Evolutionary conservation across 1,140 invertebrate genomes (phyloP), one percentile per base, ranked within the genome.

Genomic region (Monomorium pharaonis): DNA sequence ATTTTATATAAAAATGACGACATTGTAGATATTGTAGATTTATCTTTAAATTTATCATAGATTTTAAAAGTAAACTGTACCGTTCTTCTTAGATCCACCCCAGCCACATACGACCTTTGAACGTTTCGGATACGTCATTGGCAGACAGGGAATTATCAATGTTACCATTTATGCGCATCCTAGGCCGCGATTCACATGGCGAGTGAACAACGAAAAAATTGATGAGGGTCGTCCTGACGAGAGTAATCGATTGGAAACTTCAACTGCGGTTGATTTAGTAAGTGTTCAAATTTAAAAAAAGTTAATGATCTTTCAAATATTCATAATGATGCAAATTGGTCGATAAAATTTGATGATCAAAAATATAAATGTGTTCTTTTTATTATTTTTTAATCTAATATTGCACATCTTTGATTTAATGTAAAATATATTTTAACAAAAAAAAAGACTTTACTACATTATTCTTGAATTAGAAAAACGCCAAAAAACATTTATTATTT

Each of bases 111-210:
- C 80, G 72, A 94, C 92, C 1, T 96, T 96, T 85, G 96, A 97
- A 51, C 96, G 97, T 44, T 98, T 97, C 90, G 97, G 97, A 3
- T 96, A 97, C 51, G 96, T 97, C 67, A 94, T 97, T 74, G 97
- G 97, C 2, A 95, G 96, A 60, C 95, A 95, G 67, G 97, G 97
- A 44, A 94, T 95, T 7, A 96, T 98, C 42, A 97, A 96, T 75
- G 96, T 98, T 2, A 97, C 96, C 1, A 95, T 98, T 6, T 93
- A 96, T 0, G 96, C 97, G 5, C 97, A 97, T 92, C 97, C 97
- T 0, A 94, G 93, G 65, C 97, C 97, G 0, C 87, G 89, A 16
- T 95, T 97, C 51, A 95, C 96, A 85, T 98, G 97, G 97, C 95
- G 92, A 6, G 94, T 97, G 1, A 96, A 96, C 49, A 96, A 96